Percentiles rank a stretch among this genome's conserved stretches.
Conservation (phyloP, 1,140 invertebrate species). For the Portunus trituberculatus region DNA sequence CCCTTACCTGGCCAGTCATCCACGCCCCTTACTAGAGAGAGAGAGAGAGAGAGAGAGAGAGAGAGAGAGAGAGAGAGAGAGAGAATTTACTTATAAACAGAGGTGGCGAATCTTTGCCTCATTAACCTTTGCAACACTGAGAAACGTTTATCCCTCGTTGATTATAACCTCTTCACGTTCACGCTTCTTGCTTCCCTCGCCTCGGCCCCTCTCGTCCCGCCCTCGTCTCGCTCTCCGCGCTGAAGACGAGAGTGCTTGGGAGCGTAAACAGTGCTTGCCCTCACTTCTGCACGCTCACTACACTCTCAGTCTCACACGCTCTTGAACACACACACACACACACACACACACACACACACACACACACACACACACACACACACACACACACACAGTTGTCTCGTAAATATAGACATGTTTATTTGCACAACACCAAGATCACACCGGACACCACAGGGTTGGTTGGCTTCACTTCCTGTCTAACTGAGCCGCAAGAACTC, state of each 20-base stretch:
- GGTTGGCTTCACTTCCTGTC: too few relatives aligned
- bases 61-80: background rate
- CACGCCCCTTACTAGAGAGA: background rate
- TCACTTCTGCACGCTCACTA: background rate
- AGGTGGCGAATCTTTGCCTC: background rate
- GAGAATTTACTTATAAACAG: background rate
- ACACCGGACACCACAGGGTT: too few relatives aligned
- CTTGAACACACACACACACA: constrained; percentile 20
- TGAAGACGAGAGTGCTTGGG: background rate
- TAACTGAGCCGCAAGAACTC: too few relatives aligned
- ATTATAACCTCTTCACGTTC: background rate
- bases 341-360: background rate
- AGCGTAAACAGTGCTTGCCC: background rate
- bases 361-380: background rate
- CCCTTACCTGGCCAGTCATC: constrained; percentile 8
- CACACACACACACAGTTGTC: background rate
- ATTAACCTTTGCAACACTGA: background rate
- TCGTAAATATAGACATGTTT: background rate
- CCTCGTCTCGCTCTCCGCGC: background rate
- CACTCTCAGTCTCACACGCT: background rate
- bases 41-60: constrained; percentile 1
- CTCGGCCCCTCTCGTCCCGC: background rate
- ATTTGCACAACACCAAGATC: background rate
- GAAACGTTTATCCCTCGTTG: background rate
- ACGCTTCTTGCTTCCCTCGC: background rate